Percentiles rank a stretch among this genome's conserved stretches.
Evolutionary conservation across 2,888 invertebrate genomes (phyloP).

Genomic region (Trileptium ribeirensis): DNA sequence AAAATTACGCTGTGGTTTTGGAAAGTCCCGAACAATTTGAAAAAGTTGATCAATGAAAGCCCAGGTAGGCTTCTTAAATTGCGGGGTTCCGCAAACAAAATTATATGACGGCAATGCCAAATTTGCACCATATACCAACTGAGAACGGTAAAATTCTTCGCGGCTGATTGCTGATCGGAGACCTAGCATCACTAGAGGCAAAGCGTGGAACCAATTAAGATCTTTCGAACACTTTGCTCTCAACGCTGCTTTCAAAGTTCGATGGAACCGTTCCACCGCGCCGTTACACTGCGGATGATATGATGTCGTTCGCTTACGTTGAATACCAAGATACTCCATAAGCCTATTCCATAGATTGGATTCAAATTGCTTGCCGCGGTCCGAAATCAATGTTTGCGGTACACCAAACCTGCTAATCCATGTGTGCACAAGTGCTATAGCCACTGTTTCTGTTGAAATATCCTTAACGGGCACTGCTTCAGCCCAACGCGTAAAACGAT

Average conservation of each 20-base stretch:
- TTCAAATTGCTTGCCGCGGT: not conserved
- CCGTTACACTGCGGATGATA: too few species aligned
- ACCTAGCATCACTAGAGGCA: constrained; percentile 4
- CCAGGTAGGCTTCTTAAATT: not conserved
- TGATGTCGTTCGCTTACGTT: too few species aligned
- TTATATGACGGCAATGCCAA: not conserved
- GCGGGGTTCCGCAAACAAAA: not conserved
- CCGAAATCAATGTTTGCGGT: not conserved
- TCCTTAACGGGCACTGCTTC: not conserved
- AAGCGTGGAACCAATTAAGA: not conserved
- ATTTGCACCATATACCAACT: not conserved
- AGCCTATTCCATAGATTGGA: too few species aligned
- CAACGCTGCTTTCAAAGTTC: too few species aligned
- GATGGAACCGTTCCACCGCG: too few species aligned
- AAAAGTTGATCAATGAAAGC: not conserved
- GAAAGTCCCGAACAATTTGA: not conserved
- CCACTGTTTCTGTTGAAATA: not conserved
- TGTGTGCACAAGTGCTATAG: not conserved
- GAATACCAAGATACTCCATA: too few species aligned
- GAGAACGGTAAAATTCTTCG: not conserved
- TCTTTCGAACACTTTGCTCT: not conserved
- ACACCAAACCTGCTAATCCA: not conserved
- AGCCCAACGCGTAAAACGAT: constrained; percentile 9
- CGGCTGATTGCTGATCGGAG: not conserved
- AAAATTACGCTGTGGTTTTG: not conserved